Conservation (phyloP, 1,140 invertebrate genomes). For the Drosophila nigrodunni region DNA sequence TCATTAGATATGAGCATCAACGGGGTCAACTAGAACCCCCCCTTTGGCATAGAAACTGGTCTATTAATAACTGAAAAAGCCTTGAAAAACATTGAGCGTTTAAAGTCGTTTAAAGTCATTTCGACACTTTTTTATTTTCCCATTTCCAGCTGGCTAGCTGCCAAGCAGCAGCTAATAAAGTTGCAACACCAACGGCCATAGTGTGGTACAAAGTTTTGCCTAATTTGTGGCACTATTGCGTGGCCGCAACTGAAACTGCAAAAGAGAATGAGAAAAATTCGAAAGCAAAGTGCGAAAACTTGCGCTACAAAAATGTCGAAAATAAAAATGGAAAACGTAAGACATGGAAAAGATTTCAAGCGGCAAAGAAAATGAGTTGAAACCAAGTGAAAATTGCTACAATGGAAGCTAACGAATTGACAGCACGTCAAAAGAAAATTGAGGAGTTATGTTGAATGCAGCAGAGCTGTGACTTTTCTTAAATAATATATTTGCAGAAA, state of each 20-base stretch:
- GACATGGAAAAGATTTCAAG: background rate
- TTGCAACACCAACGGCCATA: slow-evolving; percentile 27
- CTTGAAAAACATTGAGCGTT: slow-evolving; percentile 12
- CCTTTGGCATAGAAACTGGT: background rate
- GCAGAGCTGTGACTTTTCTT: background rate
- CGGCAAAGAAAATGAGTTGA: background rate
- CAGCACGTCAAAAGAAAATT: background rate
- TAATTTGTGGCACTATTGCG: slow-evolving; percentile 63
- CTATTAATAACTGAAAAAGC: slow-evolving; percentile 28
- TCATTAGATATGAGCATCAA: slow-evolving; percentile 15
- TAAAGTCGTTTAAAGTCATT: slow-evolving; percentile 12
- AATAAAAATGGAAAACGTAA: background rate
- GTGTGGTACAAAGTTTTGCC: slow-evolving; percentile 53
- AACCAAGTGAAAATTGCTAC: slow-evolving; percentile 6
- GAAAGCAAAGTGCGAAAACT: slow-evolving; percentile 32
- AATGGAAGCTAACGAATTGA: background rate
- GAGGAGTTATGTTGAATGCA: slow-evolving; percentile 23
- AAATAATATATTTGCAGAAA: background rate
- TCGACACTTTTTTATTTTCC: slow-evolving; percentile 1
- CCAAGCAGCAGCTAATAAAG: slow-evolving; percentile 70
- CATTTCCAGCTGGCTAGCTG: slow-evolving; percentile 62
- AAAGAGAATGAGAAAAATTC: slow-evolving; percentile 3
- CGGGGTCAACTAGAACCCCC: slow-evolving; percentile 7
- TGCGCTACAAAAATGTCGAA: slow-evolving; percentile 28
- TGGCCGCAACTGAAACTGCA: slow-evolving; percentile 24